These are phyloP conservation scores for Clarias macrocephalus DNA, from an alignment of 2,113 vertebrate genomes.

Conservation along the genomic window DNA sequence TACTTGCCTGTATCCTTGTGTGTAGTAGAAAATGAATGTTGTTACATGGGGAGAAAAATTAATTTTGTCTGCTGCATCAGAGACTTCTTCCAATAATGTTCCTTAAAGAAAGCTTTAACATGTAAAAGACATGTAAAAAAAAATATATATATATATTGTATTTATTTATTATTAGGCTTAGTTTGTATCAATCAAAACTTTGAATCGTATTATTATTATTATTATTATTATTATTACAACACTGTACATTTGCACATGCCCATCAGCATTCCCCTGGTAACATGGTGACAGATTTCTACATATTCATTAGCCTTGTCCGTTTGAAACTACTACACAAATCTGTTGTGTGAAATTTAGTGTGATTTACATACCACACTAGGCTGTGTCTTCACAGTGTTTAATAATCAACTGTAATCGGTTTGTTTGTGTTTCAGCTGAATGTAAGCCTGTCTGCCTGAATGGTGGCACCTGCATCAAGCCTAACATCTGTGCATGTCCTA, in stretches of 20 bases:
- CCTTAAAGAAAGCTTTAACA: neutral
- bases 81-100: neutral
- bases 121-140: neutral
- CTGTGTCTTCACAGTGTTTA: neutral
- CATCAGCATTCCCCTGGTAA: too few species aligned
- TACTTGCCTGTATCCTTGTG: slow-evolving; percentile 57
- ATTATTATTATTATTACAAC: too few species aligned
- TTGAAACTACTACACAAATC: neutral
- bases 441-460: slow-evolving; percentile 85
- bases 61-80: neutral
- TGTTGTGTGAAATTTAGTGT: too few species aligned
- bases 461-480: slow-evolving; percentile 86
- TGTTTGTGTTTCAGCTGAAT: slow-evolving; percentile 73
- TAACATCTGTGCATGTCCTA: slow-evolving; percentile 81
- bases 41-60: neutral
- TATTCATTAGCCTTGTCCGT: neutral
- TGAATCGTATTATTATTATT: too few species aligned
- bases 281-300: neutral
- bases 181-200: neutral
- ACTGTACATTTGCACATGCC: neutral
- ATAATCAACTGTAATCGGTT: neutral
- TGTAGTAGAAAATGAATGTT: neutral
- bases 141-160: neutral
- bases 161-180: neutral
- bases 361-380: neutral